Evolutionary conservation across 2,113 vertebrate genomes (phyloP).

Genomic region (Anhinga anhinga): DNA sequence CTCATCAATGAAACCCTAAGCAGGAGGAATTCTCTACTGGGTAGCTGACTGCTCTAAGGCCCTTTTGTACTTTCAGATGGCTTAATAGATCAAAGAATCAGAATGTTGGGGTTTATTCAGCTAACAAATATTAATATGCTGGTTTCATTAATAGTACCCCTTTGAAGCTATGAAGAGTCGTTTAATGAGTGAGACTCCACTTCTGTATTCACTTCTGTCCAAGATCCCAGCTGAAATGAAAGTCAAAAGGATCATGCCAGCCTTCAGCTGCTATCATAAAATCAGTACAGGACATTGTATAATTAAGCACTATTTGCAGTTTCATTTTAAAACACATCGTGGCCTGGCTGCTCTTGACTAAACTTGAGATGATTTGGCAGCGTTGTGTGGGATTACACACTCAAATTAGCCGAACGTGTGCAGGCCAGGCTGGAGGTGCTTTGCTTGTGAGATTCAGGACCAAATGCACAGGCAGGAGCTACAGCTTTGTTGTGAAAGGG

Average conservation of each 20-base stretch:
- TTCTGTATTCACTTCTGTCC: neutral
- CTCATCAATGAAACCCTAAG: neutral
- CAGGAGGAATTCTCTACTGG: neutral
- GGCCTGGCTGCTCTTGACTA: neutral
- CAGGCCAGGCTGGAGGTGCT: neutral
- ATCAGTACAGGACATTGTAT: neutral
- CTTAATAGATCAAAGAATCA: neutral
- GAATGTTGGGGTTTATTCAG: neutral
- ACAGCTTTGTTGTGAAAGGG: neutral
- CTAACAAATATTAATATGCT: neutral
- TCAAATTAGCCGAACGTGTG: neutral
- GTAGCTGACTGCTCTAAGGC: neutral
- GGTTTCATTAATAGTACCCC: neutral
- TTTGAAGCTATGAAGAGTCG: neutral
- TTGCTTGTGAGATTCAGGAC: neutral
- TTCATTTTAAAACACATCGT: conserved; percentile 15
- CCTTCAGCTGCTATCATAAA: neutral
- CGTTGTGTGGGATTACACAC: neutral
- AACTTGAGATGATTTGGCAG: neutral
- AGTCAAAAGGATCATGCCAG: neutral
- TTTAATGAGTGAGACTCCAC: neutral
- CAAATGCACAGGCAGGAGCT: neutral
- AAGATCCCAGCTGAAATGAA: conserved; percentile 9
- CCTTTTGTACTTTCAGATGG: neutral
- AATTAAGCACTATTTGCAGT: neutral